phyloP scores from a whole-genome alignment of 2,113 vertebrate species.

The Prochilodus magdalenae region DNA sequence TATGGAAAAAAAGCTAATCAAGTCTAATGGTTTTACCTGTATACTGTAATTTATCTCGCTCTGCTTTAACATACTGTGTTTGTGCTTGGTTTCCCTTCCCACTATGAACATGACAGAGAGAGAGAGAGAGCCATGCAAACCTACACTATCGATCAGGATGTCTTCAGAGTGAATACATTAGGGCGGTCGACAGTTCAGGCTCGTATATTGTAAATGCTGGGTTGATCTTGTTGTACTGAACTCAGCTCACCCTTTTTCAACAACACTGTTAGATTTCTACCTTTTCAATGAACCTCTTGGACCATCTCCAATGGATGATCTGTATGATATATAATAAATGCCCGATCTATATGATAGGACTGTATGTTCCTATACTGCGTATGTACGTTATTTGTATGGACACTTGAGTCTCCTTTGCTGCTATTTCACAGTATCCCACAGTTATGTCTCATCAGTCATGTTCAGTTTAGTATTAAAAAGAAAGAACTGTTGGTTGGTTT shows the following conservation, averaged over 20 bases:
- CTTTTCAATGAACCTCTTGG: neutral
- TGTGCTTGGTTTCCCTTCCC: neutral
- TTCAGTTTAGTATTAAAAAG: too few relatives aligned
- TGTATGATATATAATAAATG: too few relatives aligned
- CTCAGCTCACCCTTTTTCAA: neutral
- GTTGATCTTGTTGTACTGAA: neutral
- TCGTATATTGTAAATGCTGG: neutral
- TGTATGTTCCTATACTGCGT: too few relatives aligned
- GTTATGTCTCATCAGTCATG: too few relatives aligned
- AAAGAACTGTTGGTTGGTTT: too few relatives aligned
- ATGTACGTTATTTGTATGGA: too few relatives aligned
- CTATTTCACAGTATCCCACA: neutral
- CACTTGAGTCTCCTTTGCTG: too few relatives aligned
- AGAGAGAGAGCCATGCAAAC: neutral
- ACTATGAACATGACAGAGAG: neutral
- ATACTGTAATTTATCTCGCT: neutral
- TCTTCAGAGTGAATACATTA: constrained; percentile 29
- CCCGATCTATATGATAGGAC: too few relatives aligned
- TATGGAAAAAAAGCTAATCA: too few relatives aligned
- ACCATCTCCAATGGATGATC: too few relatives aligned
- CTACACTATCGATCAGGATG: neutral
- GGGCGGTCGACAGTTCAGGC: neutral
- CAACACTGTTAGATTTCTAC: neutral
- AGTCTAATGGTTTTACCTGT: neutral
- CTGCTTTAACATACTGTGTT: neutral